Percentiles rank a stretch among this genome's conserved stretches.
phyloP scores from a whole-genome alignment of 2,113 vertebrate species.

The Chaenogobius annularis region DNA sequence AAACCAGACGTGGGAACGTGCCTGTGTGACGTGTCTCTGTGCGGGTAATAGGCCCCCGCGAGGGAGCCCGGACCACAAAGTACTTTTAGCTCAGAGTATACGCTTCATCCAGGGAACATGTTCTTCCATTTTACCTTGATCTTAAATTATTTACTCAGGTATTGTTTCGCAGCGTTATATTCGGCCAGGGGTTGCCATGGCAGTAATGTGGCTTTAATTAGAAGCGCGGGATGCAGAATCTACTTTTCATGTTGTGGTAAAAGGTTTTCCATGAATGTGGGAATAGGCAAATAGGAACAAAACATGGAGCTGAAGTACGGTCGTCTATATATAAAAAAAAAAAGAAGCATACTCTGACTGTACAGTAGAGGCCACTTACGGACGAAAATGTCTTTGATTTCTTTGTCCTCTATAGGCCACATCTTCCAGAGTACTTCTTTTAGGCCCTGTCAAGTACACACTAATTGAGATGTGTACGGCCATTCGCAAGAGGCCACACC shows the following conservation, averaged over 20 bases:
- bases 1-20: slow-evolving; percentile 25
- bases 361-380: slow-evolving; percentile 20
- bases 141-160: slow-evolving; percentile 56
- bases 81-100: slow-evolving; percentile 65
- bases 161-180: slow-evolving; percentile 58
- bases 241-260: slow-evolving; percentile 56
- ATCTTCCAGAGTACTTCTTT: slow-evolving; percentile 53
- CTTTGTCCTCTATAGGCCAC: slow-evolving; percentile 37
- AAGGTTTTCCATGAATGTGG: slow-evolving; percentile 50
- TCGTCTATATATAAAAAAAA: too few species aligned
- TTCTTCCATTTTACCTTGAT: slow-evolving; percentile 36
- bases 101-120: slow-evolving; percentile 44
- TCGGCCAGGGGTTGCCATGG: slow-evolving; percentile 67
- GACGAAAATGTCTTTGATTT: slow-evolving; percentile 54
- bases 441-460: slow-evolving; percentile 42
- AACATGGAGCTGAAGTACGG: slow-evolving; percentile 20
- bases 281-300: slow-evolving; percentile 13
- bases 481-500: slow-evolving; percentile 30
- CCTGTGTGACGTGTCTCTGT: slow-evolving; percentile 67
- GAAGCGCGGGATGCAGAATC: slow-evolving; percentile 32
- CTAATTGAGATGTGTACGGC: slow-evolving; percentile 65
- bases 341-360: slow-evolving; percentile 27
- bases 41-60: slow-evolving; percentile 70
- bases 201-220: slow-evolving; percentile 69
- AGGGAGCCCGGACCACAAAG: slow-evolving; percentile 62